phyloP scores from a whole-genome alignment of 2,797 vertebrate genomes.

The Graptemys geographica region DNA sequence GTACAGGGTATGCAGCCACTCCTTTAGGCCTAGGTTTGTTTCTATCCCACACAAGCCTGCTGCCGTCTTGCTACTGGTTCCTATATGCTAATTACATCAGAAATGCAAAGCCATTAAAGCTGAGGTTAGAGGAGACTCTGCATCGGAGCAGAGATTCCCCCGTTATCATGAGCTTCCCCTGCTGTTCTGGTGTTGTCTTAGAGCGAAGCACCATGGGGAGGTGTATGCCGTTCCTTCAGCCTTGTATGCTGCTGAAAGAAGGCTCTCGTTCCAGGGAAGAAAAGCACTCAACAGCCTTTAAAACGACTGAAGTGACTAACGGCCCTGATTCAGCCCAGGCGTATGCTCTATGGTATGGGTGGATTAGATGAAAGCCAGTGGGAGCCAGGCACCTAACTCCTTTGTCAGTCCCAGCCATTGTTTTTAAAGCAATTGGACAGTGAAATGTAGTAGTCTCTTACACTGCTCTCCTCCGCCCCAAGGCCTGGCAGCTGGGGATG shows the following conservation, averaged over 20 bases:
- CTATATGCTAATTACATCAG: neutral
- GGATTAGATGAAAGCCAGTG: fast-evolving
- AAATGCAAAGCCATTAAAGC: fast-evolving
- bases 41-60: neutral
- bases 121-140: neutral
- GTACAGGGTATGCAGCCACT: fast-evolving
- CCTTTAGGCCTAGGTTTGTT: neutral
- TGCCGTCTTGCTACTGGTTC: fast-evolving
- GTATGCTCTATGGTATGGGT: neutral
- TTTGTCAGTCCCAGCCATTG: neutral
- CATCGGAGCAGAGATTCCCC: fast-evolving
- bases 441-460: neutral
- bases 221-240: neutral
- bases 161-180: neutral
- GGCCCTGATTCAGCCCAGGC: fast-evolving
- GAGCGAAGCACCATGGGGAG: fast-evolving
- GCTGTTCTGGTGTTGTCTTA: neutral
- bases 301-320: fast-evolving
- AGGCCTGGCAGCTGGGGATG: fast-evolving
- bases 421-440: fast-evolving
- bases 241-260: neutral
- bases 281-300: neutral
- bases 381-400: neutral
- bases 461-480: neutral
- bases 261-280: neutral